Evolutionary conservation across 2,797 vertebrate genomes (phyloP).

Genomic region (Furcifer pardalis): DNA sequence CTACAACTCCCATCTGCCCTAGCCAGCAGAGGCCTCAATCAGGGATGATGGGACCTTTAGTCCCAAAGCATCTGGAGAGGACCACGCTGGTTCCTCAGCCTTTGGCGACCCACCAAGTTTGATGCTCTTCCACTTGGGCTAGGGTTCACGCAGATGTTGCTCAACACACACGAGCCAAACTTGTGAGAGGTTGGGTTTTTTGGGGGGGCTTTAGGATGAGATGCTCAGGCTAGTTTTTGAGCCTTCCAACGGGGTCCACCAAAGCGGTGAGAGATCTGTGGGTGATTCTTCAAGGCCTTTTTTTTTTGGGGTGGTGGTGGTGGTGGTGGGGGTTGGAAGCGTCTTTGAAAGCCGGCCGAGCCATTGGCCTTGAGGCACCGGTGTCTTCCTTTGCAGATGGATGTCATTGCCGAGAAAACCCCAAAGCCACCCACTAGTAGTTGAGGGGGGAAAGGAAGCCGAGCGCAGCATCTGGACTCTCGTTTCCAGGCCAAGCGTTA

Average conservation of each 20-base stretch:
- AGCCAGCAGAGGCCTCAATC: background rate
- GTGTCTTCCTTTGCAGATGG: fast-evolving
- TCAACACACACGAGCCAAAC: too few relatives aligned
- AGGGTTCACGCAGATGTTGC: too few relatives aligned
- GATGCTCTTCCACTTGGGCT: too few relatives aligned
- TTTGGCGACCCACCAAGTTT: too few relatives aligned
- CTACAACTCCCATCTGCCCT: background rate
- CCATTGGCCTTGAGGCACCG: background rate
- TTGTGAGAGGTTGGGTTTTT: too few relatives aligned
- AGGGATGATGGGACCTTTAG: background rate
- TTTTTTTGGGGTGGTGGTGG: too few relatives aligned
- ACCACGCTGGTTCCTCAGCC: background rate
- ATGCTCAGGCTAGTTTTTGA: background rate
- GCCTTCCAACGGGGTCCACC: background rate
- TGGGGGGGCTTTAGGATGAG: background rate
- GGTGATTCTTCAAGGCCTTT: background rate
- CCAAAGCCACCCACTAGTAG: constrained; percentile 7
- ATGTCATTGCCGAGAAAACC: background rate
- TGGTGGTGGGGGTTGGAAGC: too few relatives aligned
- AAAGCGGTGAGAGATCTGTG: background rate
- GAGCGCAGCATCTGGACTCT: constrained; percentile 15
- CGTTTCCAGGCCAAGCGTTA: constrained; percentile 17
- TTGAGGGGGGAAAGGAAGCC: constrained; percentile 22
- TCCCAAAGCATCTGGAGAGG: background rate
- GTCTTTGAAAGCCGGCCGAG: constrained; percentile 27